Evolutionary conservation across 1,140 invertebrate species (phyloP).

Genomic region (Lamellibrachia luymesi): DNA sequence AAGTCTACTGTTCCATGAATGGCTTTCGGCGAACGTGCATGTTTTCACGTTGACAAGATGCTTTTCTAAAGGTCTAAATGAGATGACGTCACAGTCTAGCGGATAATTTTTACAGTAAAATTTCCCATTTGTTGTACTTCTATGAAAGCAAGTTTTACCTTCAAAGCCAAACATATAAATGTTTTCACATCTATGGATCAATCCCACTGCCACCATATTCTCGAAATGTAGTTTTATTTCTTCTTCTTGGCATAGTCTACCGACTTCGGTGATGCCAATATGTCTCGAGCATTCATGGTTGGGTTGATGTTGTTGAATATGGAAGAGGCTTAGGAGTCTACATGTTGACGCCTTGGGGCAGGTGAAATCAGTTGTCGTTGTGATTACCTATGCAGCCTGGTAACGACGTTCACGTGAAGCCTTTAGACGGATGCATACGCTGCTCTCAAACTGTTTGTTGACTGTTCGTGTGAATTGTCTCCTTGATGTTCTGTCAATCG

Average conservation of each 20-base stretch:
- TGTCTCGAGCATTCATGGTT: background rate
- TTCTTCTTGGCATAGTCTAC: background rate
- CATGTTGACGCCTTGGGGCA: no score
- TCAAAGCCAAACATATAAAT: background rate
- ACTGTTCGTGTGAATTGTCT: no score
- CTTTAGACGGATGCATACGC: no score
- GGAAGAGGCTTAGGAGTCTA: no score
- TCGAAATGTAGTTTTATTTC: background rate
- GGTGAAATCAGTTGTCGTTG: background rate
- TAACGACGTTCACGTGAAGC: no score
- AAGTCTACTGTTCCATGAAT: background rate
- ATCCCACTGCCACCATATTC: background rate
- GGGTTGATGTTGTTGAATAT: background rate
- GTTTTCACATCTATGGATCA: background rate
- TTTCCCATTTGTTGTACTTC: background rate
- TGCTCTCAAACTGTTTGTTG: no score
- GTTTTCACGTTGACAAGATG: background rate
- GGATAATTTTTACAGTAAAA: background rate
- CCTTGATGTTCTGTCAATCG: no score
- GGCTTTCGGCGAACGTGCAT: background rate
- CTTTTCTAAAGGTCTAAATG: background rate
- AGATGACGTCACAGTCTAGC: background rate
- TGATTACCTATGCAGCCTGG: background rate
- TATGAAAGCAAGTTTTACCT: background rate
- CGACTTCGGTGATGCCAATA: background rate